phyloP scores from a whole-genome alignment of 2,888 invertebrate species.

The Eulithis prunata region DNA sequence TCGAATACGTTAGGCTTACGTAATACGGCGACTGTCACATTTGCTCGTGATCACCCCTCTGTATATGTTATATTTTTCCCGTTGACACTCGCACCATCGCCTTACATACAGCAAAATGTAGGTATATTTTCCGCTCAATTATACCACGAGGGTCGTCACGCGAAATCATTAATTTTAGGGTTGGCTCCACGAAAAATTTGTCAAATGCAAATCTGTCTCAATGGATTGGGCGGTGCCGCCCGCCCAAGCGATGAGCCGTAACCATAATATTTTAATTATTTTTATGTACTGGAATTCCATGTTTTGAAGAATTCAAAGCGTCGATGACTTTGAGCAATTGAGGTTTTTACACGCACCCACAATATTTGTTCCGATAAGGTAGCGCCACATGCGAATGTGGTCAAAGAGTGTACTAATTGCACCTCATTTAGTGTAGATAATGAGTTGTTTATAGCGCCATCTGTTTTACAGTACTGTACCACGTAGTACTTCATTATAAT shows the following conservation, averaged over 20 bases:
- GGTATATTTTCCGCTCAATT: constrained; percentile 63
- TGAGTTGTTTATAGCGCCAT: too few species aligned
- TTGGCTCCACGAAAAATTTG: constrained; percentile 53
- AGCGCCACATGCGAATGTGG: too few species aligned
- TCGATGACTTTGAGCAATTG: too few species aligned
- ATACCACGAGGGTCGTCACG: constrained; percentile 54
- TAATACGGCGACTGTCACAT: too few species aligned
- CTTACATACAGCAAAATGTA: constrained; percentile 46
- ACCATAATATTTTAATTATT: constrained; percentile 22
- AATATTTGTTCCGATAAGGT: too few species aligned
- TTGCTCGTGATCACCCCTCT: too few species aligned
- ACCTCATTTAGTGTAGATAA: too few species aligned
- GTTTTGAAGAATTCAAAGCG: constrained; percentile 1
- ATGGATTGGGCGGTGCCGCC: constrained; percentile 37
- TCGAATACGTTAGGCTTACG: too few species aligned
- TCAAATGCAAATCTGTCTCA: constrained; percentile 57
- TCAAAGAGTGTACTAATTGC: too few species aligned
- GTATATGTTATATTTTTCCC: constrained; percentile 6
- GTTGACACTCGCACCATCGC: constrained; percentile 34
- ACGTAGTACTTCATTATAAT: too few species aligned
- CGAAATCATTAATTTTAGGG: constrained; percentile 61
- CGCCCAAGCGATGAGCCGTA: constrained; percentile 30
- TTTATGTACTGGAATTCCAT: constrained; percentile 16
- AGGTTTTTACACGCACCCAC: too few species aligned
- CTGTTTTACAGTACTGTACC: too few species aligned